These are phyloP conservation scores for Homarus gammarus DNA, from an alignment of 2,888 invertebrate species.

Conservation along the genomic window DNA sequence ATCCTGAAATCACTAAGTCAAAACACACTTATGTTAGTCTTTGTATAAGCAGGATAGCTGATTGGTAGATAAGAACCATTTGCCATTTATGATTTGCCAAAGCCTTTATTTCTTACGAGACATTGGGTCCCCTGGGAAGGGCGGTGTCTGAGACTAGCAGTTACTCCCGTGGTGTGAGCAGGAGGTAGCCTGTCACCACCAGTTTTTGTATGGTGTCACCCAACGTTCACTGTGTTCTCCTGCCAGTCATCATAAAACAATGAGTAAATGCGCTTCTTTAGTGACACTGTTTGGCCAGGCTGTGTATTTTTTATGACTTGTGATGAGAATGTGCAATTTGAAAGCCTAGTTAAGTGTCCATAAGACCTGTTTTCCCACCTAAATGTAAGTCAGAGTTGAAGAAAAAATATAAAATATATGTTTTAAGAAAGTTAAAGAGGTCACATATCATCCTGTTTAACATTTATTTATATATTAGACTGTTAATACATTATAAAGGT, in stretches of 20 bases:
- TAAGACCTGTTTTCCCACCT: slow-evolving; percentile 12
- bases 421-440: background rate
- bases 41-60: slow-evolving; percentile 1
- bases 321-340: slow-evolving; percentile 43
- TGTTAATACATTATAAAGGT: slow-evolving; percentile 3
- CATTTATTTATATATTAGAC: background rate
- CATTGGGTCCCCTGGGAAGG: background rate
- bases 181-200: background rate
- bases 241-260: slow-evolving; percentile 41
- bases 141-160: background rate
- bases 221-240: slow-evolving; percentile 43
- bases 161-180: background rate
- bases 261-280: slow-evolving; percentile 32
- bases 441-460: too few relatives aligned
- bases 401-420: background rate
- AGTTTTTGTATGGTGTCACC: slow-evolving; percentile 35
- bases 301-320: slow-evolving; percentile 39
- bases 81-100: slow-evolving; percentile 25
- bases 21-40: slow-evolving; percentile 14
- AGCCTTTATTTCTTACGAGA: background rate
- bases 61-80: slow-evolving; percentile 23
- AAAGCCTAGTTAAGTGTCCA: slow-evolving; percentile 26
- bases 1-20: slow-evolving; percentile 31
- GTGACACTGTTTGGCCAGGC: slow-evolving; percentile 46
- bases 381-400: background rate